These are phyloP conservation scores for Bombycilla garrulus DNA, from an alignment of 2,113 vertebrate species.

Conservation along the genomic window DNA sequence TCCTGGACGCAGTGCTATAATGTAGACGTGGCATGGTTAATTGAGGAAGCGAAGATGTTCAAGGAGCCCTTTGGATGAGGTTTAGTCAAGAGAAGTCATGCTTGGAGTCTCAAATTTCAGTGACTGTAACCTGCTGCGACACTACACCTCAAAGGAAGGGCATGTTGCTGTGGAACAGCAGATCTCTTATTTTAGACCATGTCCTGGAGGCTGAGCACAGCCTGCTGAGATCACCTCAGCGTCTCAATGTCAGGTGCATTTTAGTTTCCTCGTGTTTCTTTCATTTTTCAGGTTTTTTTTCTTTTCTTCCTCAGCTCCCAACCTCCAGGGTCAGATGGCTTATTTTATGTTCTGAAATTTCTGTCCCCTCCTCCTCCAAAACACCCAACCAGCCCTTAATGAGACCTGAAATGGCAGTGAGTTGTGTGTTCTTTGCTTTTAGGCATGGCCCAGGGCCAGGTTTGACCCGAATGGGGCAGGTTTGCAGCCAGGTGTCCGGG, in stretches of 20 bases:
- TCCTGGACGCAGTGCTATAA: background rate
- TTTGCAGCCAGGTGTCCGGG: background rate
- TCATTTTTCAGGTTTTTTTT: background rate
- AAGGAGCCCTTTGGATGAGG: background rate
- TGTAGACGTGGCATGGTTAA: background rate
- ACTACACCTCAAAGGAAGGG: background rate
- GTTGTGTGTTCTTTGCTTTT: background rate
- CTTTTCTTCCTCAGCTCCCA: background rate
- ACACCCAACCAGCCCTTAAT: background rate
- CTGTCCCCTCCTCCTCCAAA: background rate
- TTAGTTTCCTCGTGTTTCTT: background rate
- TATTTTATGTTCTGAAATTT: background rate
- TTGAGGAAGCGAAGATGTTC: background rate
- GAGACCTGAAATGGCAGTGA: background rate
- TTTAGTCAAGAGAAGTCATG: background rate
- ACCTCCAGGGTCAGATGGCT: background rate
- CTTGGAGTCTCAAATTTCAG: background rate
- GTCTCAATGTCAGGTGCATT: background rate
- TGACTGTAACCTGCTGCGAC: background rate
- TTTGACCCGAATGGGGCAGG: background rate
- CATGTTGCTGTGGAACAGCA: background rate
- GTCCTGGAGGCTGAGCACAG: background rate
- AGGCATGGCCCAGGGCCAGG: background rate
- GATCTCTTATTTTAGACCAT: background rate
- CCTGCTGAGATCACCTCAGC: background rate